Base-by-base conservation (phyloP, 2,797 vertebrate genomes). In the Acrossocheilus fasciatus region DNA sequence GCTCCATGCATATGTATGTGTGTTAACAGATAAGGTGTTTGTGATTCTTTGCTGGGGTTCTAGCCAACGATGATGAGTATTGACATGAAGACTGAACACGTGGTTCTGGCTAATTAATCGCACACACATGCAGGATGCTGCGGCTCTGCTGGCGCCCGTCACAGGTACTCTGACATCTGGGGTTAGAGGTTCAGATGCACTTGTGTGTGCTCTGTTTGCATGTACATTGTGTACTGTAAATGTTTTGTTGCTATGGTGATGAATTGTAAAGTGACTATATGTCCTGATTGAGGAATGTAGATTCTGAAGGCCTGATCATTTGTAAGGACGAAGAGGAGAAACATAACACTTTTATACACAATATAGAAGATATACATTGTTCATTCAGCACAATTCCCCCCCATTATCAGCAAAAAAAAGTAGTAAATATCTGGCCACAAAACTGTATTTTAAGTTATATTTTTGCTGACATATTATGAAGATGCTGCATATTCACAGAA, bases 21-120 rank as follows among this genome's bases (percentile, higher is more conserved):
- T 30, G 70, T 87, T 88, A 81, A 86, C 83, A 91, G 86, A 91
- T 64, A 90, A 74, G 86, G 88, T 79, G 84, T 89, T 88, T 88
- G 83, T 36, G 87, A 90, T 91, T 91, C 86, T 89, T 89, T 81
- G 88, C 91, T 90, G 50, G 18, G 78, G 74, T 87, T 89, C 87
- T 87, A 92, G 85, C 85, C 90, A 86, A 87, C 87, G 79, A 88
- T 92, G 88, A 86, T 89, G 90, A 39, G 88, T 92, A 94, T 92
- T 88, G 93, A 94, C 94, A 94, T 79, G 91, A 92, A 84, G 85
- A 76, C 88, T 88, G 91, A 92, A 93, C 89, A 91, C 93, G 90
- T 91, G 91, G 91, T 92, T 91, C 66, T 36, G 89, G 82, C 92
- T 94, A 95, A 95, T 95, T 95, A 95, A 94, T 92, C 92, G 92